These are phyloP conservation scores for Ameiurus melas DNA, from an alignment of 2,113 vertebrate species.

Conservation along the genomic window DNA sequence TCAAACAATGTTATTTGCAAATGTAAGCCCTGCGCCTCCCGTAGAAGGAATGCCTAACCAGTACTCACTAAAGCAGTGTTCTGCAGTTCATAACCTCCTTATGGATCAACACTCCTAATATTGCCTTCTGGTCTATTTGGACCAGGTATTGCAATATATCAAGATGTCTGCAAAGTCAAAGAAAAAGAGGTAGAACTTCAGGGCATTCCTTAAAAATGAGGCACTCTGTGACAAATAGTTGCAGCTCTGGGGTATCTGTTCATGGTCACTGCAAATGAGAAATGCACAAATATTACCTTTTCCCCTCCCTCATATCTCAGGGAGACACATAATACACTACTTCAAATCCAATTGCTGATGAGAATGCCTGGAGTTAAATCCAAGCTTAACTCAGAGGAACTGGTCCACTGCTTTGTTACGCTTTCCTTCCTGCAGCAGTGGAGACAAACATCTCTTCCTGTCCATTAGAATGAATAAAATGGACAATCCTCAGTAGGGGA, in stretches of 20 bases:
- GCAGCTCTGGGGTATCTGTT: constrained; percentile 7
- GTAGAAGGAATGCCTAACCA: background rate
- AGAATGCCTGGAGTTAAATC: constrained; percentile 33
- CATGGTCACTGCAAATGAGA: constrained; percentile 11
- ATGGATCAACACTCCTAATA: background rate
- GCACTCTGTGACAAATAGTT: constrained; percentile 16
- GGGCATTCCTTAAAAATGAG: constrained; percentile 22
- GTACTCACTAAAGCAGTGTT: background rate
- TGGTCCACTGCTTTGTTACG: constrained; percentile 1
- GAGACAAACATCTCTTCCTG: constrained; percentile 47
- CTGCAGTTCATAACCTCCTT: background rate
- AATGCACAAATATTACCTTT: constrained; percentile 34
- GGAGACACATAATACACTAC: constrained; percentile 20
- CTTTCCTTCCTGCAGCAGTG: background rate
- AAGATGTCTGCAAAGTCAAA: constrained; percentile 16
- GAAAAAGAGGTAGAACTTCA: background rate
- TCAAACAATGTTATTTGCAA: too few relatives aligned
- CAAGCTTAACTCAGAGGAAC: constrained; percentile 22
- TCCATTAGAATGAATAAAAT: constrained; percentile 60
- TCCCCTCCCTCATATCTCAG: background rate
- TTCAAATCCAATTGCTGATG: constrained; percentile 31
- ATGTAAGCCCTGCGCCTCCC: background rate
- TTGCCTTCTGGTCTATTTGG: constrained; percentile 2
- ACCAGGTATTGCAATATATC: background rate
- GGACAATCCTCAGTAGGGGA: constrained; percentile 54